Evolutionary conservation across 1,140 invertebrate genomes (phyloP).

Genomic region (Sarcophaga peregrina): DNA sequence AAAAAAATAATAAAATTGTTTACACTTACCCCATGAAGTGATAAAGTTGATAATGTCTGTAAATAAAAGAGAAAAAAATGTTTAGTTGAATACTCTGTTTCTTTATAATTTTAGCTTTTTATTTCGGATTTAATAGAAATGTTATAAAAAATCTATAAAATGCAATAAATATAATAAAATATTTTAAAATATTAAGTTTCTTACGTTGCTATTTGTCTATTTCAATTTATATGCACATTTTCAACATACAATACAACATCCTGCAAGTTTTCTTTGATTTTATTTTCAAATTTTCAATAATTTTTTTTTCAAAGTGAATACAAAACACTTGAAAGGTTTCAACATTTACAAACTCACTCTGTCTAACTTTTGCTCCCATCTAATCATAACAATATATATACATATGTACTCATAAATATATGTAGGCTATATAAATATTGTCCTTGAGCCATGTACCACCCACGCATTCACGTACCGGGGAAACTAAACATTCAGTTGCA

Average conservation of each 20-base stretch:
- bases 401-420: no score
- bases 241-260: neutral
- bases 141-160: no score
- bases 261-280: neutral
- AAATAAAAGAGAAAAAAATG: no score
- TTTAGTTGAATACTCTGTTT: no score
- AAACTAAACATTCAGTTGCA: neutral
- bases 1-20: no score
- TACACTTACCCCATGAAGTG: no score
- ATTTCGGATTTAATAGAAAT: no score
- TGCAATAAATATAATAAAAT: neutral
- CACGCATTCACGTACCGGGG: neutral
- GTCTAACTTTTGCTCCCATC: neutral
- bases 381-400: slow-evolving; percentile 18
- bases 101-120: no score
- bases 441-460: neutral
- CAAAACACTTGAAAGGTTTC: slow-evolving; percentile 10
- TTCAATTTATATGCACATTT: neutral
- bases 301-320: neutral
- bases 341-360: neutral
- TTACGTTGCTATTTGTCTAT: neutral
- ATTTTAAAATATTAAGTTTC: neutral
- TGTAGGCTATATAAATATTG: slow-evolving; percentile 24
- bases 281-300: neutral
- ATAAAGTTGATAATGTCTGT: no score